These are phyloP conservation scores for Caiman crocodilus DNA, from an alignment of 2,797 vertebrate genomes.

Conservation along the genomic window DNA sequence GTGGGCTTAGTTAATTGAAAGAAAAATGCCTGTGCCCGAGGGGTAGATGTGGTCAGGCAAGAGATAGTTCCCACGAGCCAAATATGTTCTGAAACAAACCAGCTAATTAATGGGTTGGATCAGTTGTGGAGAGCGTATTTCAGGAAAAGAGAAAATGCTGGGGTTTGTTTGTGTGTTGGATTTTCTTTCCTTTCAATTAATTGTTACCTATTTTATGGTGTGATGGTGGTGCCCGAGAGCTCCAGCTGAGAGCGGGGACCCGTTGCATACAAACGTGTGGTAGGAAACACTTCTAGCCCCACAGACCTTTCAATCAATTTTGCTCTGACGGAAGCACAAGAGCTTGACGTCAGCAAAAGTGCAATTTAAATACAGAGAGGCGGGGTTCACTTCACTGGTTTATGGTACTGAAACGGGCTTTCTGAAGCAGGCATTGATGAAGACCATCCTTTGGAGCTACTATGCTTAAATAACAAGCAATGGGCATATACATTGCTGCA, in stretches of 20 bases:
- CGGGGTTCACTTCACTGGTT: fast-evolving
- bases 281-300: neutral
- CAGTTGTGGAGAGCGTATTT: neutral
- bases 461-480: neutral
- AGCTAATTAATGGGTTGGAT: neutral
- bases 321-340: neutral
- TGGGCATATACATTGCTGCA: neutral
- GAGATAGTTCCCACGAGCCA: neutral
- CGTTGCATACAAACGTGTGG: neutral
- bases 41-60: neutral
- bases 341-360: neutral
- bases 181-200: neutral
- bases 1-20: neutral
- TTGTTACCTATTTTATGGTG: neutral
- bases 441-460: neutral
- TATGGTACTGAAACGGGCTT: neutral
- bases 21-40: neutral
- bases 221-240: neutral
- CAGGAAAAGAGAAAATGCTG: neutral
- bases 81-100: neutral
- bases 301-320: neutral
- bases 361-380: neutral
- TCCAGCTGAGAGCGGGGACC: neutral
- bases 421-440: neutral
- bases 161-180: neutral